Conservation (phyloP, 2,797 vertebrate genomes). For the Mus spretus region DNA sequence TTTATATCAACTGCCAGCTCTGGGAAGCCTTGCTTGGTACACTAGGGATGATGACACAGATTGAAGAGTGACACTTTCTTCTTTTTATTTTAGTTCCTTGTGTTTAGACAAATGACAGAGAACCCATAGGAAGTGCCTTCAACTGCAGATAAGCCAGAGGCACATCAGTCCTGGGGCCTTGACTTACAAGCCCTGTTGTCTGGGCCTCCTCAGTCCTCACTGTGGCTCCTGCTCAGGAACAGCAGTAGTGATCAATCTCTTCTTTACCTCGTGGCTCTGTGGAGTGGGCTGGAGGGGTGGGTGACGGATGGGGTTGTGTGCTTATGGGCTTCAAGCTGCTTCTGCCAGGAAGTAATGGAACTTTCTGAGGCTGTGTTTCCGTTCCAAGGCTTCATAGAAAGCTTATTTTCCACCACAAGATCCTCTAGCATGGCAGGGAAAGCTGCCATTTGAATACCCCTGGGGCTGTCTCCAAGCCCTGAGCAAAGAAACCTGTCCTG, state of each 20-base stretch:
- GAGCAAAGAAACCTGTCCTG: neutral
- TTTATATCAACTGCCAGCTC: neutral
- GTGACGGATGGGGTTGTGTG: neutral
- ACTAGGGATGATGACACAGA: accelerated
- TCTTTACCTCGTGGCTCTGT: neutral
- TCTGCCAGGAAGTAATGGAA: neutral
- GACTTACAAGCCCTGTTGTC: neutral
- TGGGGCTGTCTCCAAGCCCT: neutral
- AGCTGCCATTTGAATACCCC: neutral
- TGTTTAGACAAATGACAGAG: slow-evolving; percentile 56
- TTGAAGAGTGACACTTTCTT: neutral
- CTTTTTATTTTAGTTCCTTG: neutral
- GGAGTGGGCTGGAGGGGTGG: neutral
- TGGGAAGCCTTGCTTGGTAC: neutral
- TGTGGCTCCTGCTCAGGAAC: neutral
- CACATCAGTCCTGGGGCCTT: neutral
- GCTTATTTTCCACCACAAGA: neutral
- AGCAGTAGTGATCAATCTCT: accelerated
- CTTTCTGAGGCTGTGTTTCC: neutral
- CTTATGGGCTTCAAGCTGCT: neutral
- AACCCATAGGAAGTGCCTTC: neutral
- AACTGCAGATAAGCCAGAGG: neutral
- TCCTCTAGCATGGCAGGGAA: neutral
- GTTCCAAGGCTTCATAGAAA: slow-evolving; percentile 24
- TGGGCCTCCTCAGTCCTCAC: accelerated